phyloP scores from a whole-genome alignment of 53 echinoderm and acorn worm species.

The Temnopleurus reevesii region DNA sequence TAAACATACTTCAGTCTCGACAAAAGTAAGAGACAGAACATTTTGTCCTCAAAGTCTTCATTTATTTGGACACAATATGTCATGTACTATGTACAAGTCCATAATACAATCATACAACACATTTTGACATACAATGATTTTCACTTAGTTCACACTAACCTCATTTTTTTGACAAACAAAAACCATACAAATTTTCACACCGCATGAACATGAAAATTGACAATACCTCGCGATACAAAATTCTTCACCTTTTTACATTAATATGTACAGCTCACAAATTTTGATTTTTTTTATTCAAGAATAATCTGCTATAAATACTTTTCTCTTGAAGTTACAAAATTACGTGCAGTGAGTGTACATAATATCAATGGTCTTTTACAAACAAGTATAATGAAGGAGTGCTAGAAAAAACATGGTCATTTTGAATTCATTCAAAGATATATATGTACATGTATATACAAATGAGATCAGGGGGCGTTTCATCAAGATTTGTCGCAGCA shows the following conservation, averaged over 20 bases:
- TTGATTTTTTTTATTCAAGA: background rate
- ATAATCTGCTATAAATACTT: conserved; percentile 35
- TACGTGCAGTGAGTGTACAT: background rate
- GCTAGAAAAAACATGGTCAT: conserved; percentile 13
- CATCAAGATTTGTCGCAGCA: too few relatives aligned
- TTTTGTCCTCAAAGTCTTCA: conserved; percentile 6
- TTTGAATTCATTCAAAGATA: background rate
- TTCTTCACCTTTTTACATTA: background rate
- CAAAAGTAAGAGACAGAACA: background rate
- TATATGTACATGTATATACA: background rate
- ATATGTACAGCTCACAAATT: background rate
- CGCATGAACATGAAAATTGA: background rate
- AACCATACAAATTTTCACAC: background rate
- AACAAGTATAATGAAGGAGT: background rate
- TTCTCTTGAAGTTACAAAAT: background rate
- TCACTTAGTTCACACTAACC: background rate
- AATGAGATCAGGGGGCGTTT: too few relatives aligned
- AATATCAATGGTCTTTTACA: background rate
- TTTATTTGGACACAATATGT: conserved; percentile 30
- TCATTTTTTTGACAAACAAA: background rate
- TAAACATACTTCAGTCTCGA: too few relatives aligned
- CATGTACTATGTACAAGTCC: background rate
- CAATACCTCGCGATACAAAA: background rate
- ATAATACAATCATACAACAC: background rate
- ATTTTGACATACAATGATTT: background rate